phyloP scores from a whole-genome alignment of 2,888 invertebrate genomes.

The Chrysomela aeneicollis region DNA sequence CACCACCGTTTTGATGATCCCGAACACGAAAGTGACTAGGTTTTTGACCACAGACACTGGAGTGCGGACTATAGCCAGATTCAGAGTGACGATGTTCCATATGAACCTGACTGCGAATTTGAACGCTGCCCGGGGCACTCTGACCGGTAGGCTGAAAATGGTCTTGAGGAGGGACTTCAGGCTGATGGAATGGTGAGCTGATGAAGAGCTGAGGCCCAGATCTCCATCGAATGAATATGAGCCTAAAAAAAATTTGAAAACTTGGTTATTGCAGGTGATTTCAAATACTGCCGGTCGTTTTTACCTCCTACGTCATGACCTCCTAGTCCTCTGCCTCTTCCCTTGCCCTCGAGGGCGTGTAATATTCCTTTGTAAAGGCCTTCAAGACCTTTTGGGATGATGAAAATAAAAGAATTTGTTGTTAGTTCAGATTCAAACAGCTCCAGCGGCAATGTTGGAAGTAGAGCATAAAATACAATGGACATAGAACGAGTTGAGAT shows the following conservation, averaged over 20 bases:
- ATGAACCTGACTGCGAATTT: background rate
- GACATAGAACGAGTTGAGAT: too few species aligned
- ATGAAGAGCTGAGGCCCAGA: background rate
- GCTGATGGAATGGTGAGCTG: background rate
- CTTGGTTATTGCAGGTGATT: background rate
- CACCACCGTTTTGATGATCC: constrained; percentile 11
- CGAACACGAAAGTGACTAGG: constrained; percentile 9
- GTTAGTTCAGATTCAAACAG: too few species aligned
- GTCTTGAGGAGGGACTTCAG: constrained; percentile 3
- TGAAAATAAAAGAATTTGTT: too few species aligned
- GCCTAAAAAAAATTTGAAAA: background rate
- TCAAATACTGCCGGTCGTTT: background rate
- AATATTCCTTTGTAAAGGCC: background rate
- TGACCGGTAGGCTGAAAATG: constrained; percentile 14
- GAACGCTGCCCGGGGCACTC: background rate
- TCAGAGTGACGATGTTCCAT: constrained; percentile 4
- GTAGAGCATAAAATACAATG: too few species aligned
- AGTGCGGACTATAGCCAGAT: background rate
- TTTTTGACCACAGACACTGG: background rate
- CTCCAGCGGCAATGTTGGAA: too few species aligned
- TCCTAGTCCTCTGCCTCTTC: constrained; percentile 12
- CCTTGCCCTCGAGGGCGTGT: background rate
- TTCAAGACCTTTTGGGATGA: background rate
- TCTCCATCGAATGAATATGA: background rate
- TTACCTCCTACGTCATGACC: constrained; percentile 15